Evolutionary conservation across 2,888 invertebrate genomes (phyloP).

Genomic region (Standfussiana lucernea): DNA sequence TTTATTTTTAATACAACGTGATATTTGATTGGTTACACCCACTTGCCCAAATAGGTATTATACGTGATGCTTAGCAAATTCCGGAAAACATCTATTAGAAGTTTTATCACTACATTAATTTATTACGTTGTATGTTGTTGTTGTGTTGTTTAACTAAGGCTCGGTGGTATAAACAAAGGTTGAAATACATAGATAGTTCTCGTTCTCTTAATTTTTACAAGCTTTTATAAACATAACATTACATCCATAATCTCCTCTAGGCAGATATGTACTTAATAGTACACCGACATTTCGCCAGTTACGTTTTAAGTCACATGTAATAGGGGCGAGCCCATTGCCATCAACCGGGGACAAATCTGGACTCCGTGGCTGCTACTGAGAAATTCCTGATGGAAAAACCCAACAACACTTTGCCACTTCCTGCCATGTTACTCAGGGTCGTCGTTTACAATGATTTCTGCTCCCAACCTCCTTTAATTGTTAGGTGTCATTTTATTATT

Average conservation of each 20-base stretch:
- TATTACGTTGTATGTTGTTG: neutral
- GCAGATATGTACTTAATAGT: no score
- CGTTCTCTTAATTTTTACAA: neutral
- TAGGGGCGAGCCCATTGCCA: no score
- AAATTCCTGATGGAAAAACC: no score
- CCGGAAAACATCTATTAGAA: neutral
- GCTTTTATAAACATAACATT: no score
- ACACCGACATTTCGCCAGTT: no score
- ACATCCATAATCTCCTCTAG: no score
- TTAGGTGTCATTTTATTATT: neutral
- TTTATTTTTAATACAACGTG: constrained; percentile 16
- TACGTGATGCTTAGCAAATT: neutral
- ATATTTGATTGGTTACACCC: constrained; percentile 21
- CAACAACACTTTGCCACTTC: no score
- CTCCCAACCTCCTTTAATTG: neutral
- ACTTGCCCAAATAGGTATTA: constrained; percentile 1
- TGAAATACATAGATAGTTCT: neutral
- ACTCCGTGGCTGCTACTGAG: no score
- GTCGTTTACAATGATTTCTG: neutral
- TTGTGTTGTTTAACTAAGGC: no score
- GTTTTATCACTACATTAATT: neutral
- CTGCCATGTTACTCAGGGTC: neutral
- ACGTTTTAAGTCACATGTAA: no score
- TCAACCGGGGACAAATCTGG: no score
- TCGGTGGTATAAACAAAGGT: neutral